Conservation (phyloP, 2,888 invertebrate genomes). For the Orthonevra nobilis region DNA sequence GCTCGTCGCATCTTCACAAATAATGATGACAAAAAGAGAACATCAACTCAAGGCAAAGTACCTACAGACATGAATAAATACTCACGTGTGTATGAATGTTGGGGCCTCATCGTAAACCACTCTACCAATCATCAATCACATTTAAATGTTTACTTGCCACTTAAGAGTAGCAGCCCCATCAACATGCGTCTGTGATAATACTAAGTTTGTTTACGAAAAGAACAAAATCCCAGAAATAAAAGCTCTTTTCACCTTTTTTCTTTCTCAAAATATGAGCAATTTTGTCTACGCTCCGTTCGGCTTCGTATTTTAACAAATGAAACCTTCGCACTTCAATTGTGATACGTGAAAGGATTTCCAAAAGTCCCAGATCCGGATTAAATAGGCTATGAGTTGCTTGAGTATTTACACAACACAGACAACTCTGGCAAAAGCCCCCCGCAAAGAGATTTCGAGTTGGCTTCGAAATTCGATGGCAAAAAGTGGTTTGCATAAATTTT, state of each 20-base stretch:
- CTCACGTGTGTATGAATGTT: not conserved
- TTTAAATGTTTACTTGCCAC: conserved; percentile 57
- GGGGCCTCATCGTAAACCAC: conserved; percentile 18
- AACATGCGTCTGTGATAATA: conserved; percentile 36
- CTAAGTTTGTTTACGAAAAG: conserved; percentile 41
- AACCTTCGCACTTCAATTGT: conserved; percentile 61
- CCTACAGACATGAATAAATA: not conserved
- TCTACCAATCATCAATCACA: conserved; percentile 44
- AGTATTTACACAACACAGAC: conserved; percentile 50
- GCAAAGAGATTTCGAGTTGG: conserved; percentile 15
- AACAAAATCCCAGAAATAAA: conserved; percentile 57
- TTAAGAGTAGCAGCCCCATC: conserved; percentile 36
- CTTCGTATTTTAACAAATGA: conserved; percentile 53
- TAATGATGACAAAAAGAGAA: not conserved
- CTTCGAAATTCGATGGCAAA: conserved; percentile 60
- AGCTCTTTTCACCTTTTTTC: conserved; percentile 50
- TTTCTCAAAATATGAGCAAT: conserved; percentile 43
- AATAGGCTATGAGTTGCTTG: conserved; percentile 48
- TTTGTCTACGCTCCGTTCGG: conserved; percentile 31
- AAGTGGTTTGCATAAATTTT: conserved; percentile 68
- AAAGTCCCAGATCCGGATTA: conserved; percentile 46
- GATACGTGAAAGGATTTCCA: conserved; percentile 63
- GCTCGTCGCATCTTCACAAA: not conserved
- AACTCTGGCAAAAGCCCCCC: no score
- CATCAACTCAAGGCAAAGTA: no score